Evolutionary conservation across 1,140 invertebrate species (phyloP).

Genomic region (Portunus trituberculatus): DNA sequence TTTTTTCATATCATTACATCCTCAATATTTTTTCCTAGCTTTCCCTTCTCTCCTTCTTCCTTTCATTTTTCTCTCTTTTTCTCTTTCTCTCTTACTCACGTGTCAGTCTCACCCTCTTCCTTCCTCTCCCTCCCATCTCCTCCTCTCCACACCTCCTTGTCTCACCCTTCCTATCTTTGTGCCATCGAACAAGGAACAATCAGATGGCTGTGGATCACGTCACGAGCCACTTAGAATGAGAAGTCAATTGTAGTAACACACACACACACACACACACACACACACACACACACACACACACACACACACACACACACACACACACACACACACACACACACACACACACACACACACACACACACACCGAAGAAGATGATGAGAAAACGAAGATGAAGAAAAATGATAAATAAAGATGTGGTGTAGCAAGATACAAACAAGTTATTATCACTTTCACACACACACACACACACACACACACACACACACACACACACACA

Average conservation of each 20-base stretch:
- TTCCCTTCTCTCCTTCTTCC: background rate
- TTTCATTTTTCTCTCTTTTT: background rate
- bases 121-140: background rate
- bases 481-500: no score
- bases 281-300: constrained; percentile 20
- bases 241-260: background rate
- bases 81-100: no score
- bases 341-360: no score
- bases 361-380: no score
- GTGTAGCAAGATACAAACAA: no score
- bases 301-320: background rate
- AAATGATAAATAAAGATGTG: no score
- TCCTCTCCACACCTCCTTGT: background rate
- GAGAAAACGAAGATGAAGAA: no score
- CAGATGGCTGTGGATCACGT: background rate
- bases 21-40: background rate
- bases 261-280: background rate
- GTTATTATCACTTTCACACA: no score
- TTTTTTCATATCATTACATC: background rate
- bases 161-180: background rate
- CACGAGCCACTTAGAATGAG: background rate
- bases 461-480: no score
- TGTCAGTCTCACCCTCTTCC: background rate
- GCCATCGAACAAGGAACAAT: background rate
- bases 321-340: background rate